phyloP scores from a whole-genome alignment of 2,888 invertebrate species.

The Dyspetes luteomarginatus region DNA sequence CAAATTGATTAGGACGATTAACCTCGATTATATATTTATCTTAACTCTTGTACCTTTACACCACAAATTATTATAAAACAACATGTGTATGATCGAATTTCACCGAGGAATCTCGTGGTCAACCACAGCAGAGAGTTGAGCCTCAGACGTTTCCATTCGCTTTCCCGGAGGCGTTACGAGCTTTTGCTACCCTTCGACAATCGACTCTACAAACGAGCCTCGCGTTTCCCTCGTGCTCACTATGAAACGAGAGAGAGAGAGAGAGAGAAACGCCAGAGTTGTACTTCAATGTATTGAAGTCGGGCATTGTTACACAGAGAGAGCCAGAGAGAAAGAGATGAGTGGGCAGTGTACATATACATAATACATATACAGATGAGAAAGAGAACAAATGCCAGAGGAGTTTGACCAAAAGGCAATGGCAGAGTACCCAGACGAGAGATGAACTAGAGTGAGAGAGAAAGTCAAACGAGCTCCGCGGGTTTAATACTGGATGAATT shows the following conservation, averaged over 20 bases:
- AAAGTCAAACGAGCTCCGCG: slow-evolving; percentile 54
- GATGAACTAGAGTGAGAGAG: slow-evolving; percentile 29
- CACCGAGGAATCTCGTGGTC: slow-evolving; percentile 23
- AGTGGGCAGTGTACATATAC: slow-evolving; percentile 11
- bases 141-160: slow-evolving; percentile 45
- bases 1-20: background rate
- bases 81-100: background rate
- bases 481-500: slow-evolving; percentile 81
- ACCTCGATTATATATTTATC: too few species aligned
- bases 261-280: slow-evolving; percentile 32
- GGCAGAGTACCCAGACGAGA: slow-evolving; percentile 21
- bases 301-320: slow-evolving; percentile 56
- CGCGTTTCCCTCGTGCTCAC: slow-evolving; percentile 15
- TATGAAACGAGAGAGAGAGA: slow-evolving; percentile 4
- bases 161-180: slow-evolving; percentile 50
- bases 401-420: slow-evolving; percentile 60
- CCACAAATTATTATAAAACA: background rate
- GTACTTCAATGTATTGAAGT: slow-evolving; percentile 57
- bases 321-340: slow-evolving; percentile 46
- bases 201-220: slow-evolving; percentile 20
- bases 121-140: background rate
- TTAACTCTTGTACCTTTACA: background rate
- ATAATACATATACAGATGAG: slow-evolving; percentile 44
- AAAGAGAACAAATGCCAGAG: slow-evolving; percentile 45
- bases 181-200: slow-evolving; percentile 59